Percentiles rank a stretch among this genome's conserved stretches.
These are phyloP conservation scores for Intellagama lesueurii DNA, from an alignment of 2,797 vertebrate genomes.

Conservation along the genomic window DNA sequence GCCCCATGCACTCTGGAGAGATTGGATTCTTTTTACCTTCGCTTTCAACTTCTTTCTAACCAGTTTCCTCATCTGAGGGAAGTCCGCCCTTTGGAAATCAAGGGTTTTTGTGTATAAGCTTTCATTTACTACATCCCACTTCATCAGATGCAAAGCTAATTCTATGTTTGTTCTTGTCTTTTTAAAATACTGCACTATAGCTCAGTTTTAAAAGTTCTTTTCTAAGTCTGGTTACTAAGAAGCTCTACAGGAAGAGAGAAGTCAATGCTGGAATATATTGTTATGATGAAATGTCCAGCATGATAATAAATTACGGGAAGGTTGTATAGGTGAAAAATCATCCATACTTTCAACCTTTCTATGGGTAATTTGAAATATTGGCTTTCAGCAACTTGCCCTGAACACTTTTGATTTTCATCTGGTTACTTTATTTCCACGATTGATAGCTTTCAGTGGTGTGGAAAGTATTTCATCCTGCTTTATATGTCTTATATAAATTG, in stretches of 20 bases:
- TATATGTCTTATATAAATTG: slow-evolving; percentile 62
- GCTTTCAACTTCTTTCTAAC: no score
- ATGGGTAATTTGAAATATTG: slow-evolving; percentile 63
- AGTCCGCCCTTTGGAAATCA: no score
- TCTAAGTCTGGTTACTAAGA: slow-evolving; percentile 27
- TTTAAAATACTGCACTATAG: background rate
- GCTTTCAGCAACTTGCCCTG: slow-evolving; percentile 55
- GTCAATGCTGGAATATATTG: slow-evolving; percentile 30
- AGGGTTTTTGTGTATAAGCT: no score
- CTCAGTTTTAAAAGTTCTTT: slow-evolving; percentile 1
- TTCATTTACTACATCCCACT: background rate
- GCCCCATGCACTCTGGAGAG: no score
- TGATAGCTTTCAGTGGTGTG: slow-evolving; percentile 44
- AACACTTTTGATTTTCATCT: slow-evolving; percentile 70
- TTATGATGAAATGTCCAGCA: slow-evolving; percentile 49
- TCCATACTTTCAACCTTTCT: slow-evolving; percentile 53
- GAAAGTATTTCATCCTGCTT: slow-evolving; percentile 63
- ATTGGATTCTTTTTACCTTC: no score
- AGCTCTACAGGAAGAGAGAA: slow-evolving; percentile 15
- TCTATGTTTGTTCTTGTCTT: slow-evolving; percentile 4
- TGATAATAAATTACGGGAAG: slow-evolving; percentile 47
- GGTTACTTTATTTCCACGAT: slow-evolving; percentile 55
- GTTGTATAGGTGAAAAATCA: slow-evolving; percentile 34
- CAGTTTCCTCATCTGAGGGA: no score
- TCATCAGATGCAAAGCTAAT: background rate